Conservation (phyloP, 2,797 vertebrate genomes). For the Ctenochaetus hawaiiensis region DNA sequence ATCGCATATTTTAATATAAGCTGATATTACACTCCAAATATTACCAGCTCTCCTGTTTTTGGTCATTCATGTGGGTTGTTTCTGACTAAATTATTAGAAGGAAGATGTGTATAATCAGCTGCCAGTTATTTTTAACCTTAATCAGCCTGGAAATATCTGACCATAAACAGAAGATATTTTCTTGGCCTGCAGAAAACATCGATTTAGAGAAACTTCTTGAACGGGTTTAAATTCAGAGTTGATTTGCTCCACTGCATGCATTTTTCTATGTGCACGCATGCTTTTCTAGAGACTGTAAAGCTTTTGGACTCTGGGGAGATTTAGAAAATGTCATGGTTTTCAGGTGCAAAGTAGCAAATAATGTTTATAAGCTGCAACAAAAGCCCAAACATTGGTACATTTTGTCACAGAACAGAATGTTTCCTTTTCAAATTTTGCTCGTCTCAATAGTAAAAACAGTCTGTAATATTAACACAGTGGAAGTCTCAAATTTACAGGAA, state of each 20-base stretch:
- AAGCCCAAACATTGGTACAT: not conserved
- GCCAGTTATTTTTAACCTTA: conserved; percentile 20
- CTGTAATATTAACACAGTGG: conserved; percentile 47
- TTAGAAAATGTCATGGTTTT: conserved; percentile 16
- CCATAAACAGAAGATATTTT: conserved; percentile 1
- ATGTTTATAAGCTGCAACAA: not conserved
- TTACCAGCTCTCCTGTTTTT: not conserved
- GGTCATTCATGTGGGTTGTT: not conserved
- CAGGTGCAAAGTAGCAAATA: conserved; percentile 23
- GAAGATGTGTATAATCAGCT: conserved; percentile 26
- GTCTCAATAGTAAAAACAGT: conserved; percentile 52
- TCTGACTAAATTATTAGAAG: conserved; percentile 9
- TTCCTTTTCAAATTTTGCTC: conserved; percentile 16
- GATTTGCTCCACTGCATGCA: conserved; percentile 6
- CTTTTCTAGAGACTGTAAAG: not conserved
- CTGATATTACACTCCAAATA: not conserved
- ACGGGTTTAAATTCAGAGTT: conserved; percentile 29
- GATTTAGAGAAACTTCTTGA: conserved; percentile 53
- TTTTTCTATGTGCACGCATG: not conserved
- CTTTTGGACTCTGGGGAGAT: conserved; percentile 9
- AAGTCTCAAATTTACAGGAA: conserved; percentile 73
- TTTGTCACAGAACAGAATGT: conserved; percentile 2
- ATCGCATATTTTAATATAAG: not conserved
- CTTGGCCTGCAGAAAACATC: conserved; percentile 17
- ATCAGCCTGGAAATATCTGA: conserved; percentile 1